A percentile compares a stretch with the other conserved stretches of the same genome.
Conservation (phyloP, 1,140 invertebrate genomes). For the Chrysopa pallens region DNA sequence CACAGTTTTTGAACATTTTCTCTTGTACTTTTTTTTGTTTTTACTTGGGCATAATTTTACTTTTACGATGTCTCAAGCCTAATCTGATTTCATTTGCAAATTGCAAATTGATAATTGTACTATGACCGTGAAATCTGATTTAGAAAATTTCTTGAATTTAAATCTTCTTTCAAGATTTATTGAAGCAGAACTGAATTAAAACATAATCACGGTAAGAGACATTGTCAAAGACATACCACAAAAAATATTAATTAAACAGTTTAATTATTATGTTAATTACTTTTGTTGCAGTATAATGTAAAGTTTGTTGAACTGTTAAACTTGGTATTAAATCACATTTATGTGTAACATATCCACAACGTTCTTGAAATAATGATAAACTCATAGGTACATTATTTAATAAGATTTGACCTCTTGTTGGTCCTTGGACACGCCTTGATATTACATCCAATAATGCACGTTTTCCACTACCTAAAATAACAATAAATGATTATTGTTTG, state of each 20-base stretch:
- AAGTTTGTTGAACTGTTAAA: conserved; percentile 67
- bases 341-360: conserved; percentile 71
- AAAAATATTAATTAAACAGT: background rate
- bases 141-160: no score
- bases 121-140: no score
- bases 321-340: conserved; percentile 66
- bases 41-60: no score
- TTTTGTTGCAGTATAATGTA: conserved; percentile 62
- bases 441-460: conserved; percentile 79
- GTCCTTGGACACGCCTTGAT: conserved; percentile 50
- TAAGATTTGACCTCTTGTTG: conserved; percentile 64
- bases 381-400: conserved; percentile 69
- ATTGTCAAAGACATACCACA: background rate
- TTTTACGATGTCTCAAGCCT: no score
- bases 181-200: no score
- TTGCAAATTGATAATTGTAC: no score
- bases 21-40: no score
- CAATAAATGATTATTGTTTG: background rate
- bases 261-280: conserved; percentile 21
- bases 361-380: conserved; percentile 60
- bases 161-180: no score
- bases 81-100: no score
- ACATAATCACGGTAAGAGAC: background rate
- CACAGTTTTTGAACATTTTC: no score
- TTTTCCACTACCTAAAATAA: conserved; percentile 61